Base-by-base conservation (phyloP, 2,113 vertebrate species). In the Tretioscincus oriximinensis region DNA sequence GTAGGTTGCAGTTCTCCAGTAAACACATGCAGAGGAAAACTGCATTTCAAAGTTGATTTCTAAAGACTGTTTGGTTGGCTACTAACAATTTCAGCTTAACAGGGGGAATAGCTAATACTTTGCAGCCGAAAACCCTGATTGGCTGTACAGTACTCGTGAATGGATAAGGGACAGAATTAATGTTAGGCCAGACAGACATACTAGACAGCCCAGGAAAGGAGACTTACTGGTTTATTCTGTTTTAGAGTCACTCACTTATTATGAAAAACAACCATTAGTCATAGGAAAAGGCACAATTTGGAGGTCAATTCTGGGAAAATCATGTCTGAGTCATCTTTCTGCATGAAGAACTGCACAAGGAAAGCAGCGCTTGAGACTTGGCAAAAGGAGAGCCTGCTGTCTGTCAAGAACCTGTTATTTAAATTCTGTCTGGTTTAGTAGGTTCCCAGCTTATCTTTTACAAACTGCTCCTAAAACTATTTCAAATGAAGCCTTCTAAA, bases 291-390 rank as follows among this genome's bases (percentile, higher is more conserved):
- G 84, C 79, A 77, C 79, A 81, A 81, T 78, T 85, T 85, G 80
- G 84, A 81, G 84, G 69, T 77, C 79, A 81, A 51, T 85, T 85
- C 79, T 85, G 75, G 76, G 84, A 85, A 85, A 81, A 66, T 69
- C 70, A 77, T 4, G 28, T 63, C 79, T 85, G 79, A 85, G 51
- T 85, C 84, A 85, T 81, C 41, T 77, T 68, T 85, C 58, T 63
- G 63, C 26, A 35, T 63, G 69, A 73, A 77, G 68, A 76, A 76
- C 14, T 20, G 64, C 26, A 58, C 65, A 73, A 45, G 54, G 79
- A 68, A 73, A 74, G 61, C 29, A 69, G 49, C 7, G n/a, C 20
- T 58, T n/a, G 61, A 35, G 69, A 31, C 64, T 67, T 12, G 45
- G 35, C 54, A 67, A 71, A 77, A 49, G 77, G 49, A 81, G 68